Conservation (phyloP, 2,113 vertebrate species). For the Naja naja region DNA sequence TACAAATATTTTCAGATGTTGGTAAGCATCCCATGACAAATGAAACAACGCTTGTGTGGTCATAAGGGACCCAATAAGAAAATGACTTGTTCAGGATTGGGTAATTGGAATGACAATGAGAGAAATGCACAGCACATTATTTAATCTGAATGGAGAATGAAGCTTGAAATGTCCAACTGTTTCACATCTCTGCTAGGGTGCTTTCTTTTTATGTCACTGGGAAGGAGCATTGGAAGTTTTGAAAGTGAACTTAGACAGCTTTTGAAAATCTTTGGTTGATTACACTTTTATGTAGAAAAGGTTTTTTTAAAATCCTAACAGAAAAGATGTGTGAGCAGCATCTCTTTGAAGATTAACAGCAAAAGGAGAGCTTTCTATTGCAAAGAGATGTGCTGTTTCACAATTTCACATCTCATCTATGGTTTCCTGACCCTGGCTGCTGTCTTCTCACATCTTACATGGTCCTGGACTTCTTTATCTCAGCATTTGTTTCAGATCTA, state of each 20-base stretch:
- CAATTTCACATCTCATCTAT: not conserved
- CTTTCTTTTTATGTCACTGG: not conserved
- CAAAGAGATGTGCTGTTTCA: slow-evolving; percentile 7
- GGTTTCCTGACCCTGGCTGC: slow-evolving; percentile 3
- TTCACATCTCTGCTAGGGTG: fast-evolving
- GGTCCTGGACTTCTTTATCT: not conserved
- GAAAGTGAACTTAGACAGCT: not conserved
- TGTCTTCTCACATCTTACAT: slow-evolving; percentile 1
- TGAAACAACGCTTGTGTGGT: not conserved
- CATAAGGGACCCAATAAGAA: not conserved
- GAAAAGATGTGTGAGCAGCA: not conserved
- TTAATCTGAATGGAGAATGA: not conserved
- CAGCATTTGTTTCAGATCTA: not conserved
- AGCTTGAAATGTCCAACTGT: fast-evolving
- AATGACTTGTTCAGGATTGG: not conserved
- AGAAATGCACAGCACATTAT: not conserved
- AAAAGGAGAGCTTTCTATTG: not conserved
- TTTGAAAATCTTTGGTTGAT: not conserved
- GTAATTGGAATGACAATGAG: not conserved
- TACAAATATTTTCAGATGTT: slow-evolving; percentile 1
- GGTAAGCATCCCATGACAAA: not conserved
- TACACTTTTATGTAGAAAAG: not conserved
- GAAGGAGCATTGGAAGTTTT: not conserved
- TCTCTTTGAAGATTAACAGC: not conserved
- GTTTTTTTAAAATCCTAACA: not conserved